Evolutionary conservation across 2,888 invertebrate species (phyloP), one percentile per base, ranked within the genome.

Genomic region (Drosophila merina): DNA sequence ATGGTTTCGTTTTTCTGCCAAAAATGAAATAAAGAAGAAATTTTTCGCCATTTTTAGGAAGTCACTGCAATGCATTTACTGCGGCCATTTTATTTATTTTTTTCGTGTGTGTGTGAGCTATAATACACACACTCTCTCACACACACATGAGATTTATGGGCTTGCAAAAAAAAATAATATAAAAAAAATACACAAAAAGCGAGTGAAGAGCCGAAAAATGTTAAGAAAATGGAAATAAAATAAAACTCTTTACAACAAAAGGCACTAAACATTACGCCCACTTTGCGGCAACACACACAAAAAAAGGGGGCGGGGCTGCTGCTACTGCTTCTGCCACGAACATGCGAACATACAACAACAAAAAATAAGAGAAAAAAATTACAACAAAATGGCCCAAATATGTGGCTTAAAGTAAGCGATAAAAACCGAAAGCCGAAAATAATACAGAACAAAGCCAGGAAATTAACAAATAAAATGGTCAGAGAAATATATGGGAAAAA

Each of bases 201-300:
- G 60, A 79, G 58, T 69, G 66, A 60, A 74, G 26, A 57, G 42
- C 38, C 9, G 14, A 31, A 48, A 57, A 57, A 58, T 52, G 63
- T 14, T 38, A 58, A 38, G 26, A 67, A 57, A 66, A 55, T 38
- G 33, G 47, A 59, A 68, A 48, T 45, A 58, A 59, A 60, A 58
- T 48, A 62, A 79, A 81, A 77, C 75, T 84, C 75, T 81, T 84
- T 79, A 84, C 82, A 81, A 79, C 82, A 77, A 81, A 81, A 82
- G 75, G 82, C 85, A 82, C 82, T 84, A 81, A 81, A 75, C 85
- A 81, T 81, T 84, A 79, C 73, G 77, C 75, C 69, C 81, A 75
- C 68, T 73, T 68, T 66, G 68, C 48, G 67, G 67, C 64, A 73
- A 12, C 31, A n/a, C 75, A 12, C 31, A n/a, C 47, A 54, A 40